Conservation (phyloP, 92 coral and sea anemone species). For the Bergia sp. region DNA sequence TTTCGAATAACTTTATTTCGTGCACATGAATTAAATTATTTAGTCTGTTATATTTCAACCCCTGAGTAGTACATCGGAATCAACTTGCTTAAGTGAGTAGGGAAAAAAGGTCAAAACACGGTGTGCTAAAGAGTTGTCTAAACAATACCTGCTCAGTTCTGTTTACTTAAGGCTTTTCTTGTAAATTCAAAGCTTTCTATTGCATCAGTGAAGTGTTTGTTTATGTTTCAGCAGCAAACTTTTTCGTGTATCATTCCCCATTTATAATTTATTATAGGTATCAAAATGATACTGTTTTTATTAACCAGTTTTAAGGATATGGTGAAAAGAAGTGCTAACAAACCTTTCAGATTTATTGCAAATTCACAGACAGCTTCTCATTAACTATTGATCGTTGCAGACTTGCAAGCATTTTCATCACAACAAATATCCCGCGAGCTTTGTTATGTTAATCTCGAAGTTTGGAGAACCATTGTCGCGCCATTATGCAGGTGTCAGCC, state of each 20-base stretch:
- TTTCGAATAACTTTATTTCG: too few relatives aligned
- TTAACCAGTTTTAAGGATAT: background rate
- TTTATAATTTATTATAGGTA: background rate
- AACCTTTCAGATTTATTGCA: background rate
- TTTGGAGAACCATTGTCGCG: background rate
- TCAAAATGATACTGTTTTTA: background rate
- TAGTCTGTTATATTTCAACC: too few relatives aligned
- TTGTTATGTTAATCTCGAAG: conserved; percentile 23
- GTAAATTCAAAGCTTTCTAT: background rate
- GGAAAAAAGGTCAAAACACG: too few relatives aligned
- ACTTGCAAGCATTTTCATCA: background rate
- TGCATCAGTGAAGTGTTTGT: background rate
- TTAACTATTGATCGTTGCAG: conserved; percentile 2
- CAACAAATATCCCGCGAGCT: background rate
- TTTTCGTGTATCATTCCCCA: background rate
- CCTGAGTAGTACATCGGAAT: too few relatives aligned
- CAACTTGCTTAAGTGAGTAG: too few relatives aligned
- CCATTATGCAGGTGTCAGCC: conserved; percentile 19
- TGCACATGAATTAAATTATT: too few relatives aligned
- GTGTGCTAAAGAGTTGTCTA: background rate
- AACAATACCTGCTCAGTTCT: background rate
- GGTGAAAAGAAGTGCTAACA: background rate
- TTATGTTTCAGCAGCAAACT: background rate
- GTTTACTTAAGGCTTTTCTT: background rate
- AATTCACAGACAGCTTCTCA: conserved; percentile 15